phyloP scores from a whole-genome alignment of 2,888 invertebrate species.

The Chydorus sphaericus region DNA sequence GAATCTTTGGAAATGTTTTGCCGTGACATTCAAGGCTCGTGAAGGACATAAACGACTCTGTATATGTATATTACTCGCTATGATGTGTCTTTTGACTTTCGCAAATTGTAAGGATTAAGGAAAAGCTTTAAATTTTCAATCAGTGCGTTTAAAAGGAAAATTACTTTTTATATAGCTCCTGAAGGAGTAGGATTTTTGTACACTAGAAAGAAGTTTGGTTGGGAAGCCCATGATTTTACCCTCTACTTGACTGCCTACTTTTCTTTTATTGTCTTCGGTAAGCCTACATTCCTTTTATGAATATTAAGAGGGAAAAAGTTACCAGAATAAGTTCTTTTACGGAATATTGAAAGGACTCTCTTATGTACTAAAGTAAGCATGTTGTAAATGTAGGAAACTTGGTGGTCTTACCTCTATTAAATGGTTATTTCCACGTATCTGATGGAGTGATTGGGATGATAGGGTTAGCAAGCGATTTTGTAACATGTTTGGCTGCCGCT shows the following conservation, averaged over 20 bases:
- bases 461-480: background rate
- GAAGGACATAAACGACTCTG: background rate
- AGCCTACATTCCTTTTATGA: no score
- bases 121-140: no score
- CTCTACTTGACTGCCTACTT: background rate
- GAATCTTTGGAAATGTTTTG: background rate
- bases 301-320: no score
- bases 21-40: background rate
- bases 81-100: background rate
- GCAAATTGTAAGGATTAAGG: no score
- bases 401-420: background rate
- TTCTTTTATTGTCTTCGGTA: slow-evolving; percentile 2
- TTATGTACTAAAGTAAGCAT: no score
- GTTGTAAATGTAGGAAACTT: background rate
- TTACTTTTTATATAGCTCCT: background rate
- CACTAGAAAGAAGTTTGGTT: slow-evolving; percentile 7
- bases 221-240: slow-evolving; percentile 9
- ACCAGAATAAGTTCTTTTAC: no score
- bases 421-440: background rate
- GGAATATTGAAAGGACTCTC: no score
- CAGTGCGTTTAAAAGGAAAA: no score
- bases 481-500: background rate
- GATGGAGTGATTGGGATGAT: background rate
- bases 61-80: background rate
- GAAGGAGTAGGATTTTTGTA: background rate